phyloP scores from a whole-genome alignment of 2,113 vertebrate genomes.

The Takifugu bimaculatus region DNA sequence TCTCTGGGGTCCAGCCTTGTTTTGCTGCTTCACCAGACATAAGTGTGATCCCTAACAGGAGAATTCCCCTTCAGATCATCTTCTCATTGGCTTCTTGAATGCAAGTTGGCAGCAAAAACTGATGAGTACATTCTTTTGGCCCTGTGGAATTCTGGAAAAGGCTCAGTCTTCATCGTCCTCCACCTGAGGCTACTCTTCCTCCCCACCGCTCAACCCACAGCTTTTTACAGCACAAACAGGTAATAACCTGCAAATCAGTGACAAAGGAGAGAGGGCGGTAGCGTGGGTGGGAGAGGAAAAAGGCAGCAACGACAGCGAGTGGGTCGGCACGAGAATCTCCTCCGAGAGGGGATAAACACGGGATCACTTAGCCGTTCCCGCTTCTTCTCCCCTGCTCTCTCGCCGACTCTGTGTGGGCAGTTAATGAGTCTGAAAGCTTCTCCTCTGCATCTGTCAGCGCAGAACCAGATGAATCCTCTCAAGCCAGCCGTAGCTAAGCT shows the following conservation, averaged over 20 bases:
- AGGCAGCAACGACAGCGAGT: slow-evolving; percentile 48
- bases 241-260: slow-evolving; percentile 40
- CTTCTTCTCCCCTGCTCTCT: slow-evolving; percentile 44
- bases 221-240: slow-evolving; percentile 29
- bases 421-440: slow-evolving; percentile 69
- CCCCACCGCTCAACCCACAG: slow-evolving; percentile 12
- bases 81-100: slow-evolving; percentile 33
- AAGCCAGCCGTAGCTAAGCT: slow-evolving; percentile 32
- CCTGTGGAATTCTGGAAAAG: slow-evolving; percentile 20
- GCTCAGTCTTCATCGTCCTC: slow-evolving; percentile 14
- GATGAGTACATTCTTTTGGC: slow-evolving; percentile 26
- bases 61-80: slow-evolving; percentile 21
- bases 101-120: slow-evolving; percentile 33
- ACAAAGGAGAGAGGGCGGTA: slow-evolving; percentile 48
- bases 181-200: slow-evolving; percentile 22
- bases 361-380: slow-evolving; percentile 53
- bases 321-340: slow-evolving; percentile 58
- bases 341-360: slow-evolving; percentile 65
- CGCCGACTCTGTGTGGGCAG: slow-evolving; percentile 61
- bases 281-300: slow-evolving; percentile 57
- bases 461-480: slow-evolving; percentile 42
- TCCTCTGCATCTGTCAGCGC: slow-evolving; percentile 57
- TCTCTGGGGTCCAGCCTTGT: slow-evolving; percentile 16
- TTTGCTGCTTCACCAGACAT: slow-evolving; percentile 45
- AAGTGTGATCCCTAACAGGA: slow-evolving; percentile 41